phyloP scores from a whole-genome alignment of 2,888 invertebrate species.

The Sminthurides aquaticus region DNA sequence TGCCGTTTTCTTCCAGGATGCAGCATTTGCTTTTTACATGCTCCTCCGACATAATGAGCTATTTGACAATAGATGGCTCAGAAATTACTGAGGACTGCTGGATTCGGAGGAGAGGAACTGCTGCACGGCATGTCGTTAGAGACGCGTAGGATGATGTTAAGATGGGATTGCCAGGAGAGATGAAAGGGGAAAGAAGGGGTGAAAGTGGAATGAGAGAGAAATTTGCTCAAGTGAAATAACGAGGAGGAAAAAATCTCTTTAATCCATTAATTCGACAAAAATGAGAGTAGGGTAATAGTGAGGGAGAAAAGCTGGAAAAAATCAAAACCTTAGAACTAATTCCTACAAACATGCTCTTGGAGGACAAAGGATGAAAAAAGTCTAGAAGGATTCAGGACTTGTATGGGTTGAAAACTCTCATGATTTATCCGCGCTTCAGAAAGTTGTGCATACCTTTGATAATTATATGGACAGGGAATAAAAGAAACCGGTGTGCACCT shows the following conservation, averaged over 20 bases:
- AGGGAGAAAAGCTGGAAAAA: neutral
- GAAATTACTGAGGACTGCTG: no score
- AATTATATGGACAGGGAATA: neutral
- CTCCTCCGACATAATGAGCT: no score
- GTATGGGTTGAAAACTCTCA: neutral
- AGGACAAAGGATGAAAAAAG: neutral
- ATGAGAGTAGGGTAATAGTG: slow-evolving; percentile 2
- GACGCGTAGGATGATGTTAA: no score
- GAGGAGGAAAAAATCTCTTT: slow-evolving; percentile 21
- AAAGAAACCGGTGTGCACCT: no score
- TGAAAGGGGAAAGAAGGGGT: neutral
- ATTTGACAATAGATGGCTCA: no score
- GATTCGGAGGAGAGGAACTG: no score
- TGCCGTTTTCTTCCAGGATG: no score
- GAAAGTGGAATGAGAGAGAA: slow-evolving; percentile 5
- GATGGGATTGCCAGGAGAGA: no score
- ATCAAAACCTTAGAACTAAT: neutral
- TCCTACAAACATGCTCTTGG: neutral
- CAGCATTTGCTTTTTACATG: no score
- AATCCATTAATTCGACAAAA: slow-evolving; percentile 25
- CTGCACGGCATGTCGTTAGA: no score
- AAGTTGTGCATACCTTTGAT: neutral
- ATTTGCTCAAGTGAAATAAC: slow-evolving; percentile 23
- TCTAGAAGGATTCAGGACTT: neutral
- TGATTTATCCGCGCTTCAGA: neutral